Base-by-base conservation (phyloP, 2,113 vertebrate genomes). In the Vidua chalybeata region DNA sequence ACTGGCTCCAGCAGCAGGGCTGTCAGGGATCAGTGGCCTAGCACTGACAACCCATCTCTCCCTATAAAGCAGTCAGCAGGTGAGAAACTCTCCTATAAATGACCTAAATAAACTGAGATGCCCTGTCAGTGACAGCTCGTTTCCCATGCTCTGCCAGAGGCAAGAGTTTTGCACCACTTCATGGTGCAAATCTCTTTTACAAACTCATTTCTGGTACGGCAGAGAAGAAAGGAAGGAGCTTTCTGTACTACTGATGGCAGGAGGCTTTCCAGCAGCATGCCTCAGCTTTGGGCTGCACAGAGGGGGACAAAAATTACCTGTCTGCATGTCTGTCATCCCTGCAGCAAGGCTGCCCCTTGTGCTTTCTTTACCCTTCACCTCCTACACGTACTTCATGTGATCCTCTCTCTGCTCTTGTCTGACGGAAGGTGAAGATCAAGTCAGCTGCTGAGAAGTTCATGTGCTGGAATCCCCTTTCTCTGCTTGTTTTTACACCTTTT, bases 161-260 rank as follows among this genome's bases (percentile, higher is more conserved):
- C 13, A 37, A 35, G 39, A 31, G 31, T 39, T 82, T 52, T 76
- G 21, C 13, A 2, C 2, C 10, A 51, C 27, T 68, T 76, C 3
- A 12, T 6, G 9, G 26, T 49, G 18, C 46, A 54, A 21, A 52
- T 45, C 6, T 16, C 17, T 30, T 55, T 56, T 45, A 39, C 15
- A 56, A 63, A 31, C 35, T 78, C 41, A 1, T 48, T 59, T 48
- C 43, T 74, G 55, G 9, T 4, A 3, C 23, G 19, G 56, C 27
- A 68, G 37, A 89, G 21, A 26, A 9, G 41, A 54, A 69, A n/a
- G 26, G n/a, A 21, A 56, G 11, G 3, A 1, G 3, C 22, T 13
- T 61, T 41, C 30, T 54, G 15, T 46, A 1, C 6, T 46, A 1
- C 6, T 0, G 0, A 26, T 17, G 35, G 55, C 54, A 86, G 73